Evolutionary conservation across 1,140 invertebrate genomes (phyloP).

Genomic region (Forficula auricularia): DNA sequence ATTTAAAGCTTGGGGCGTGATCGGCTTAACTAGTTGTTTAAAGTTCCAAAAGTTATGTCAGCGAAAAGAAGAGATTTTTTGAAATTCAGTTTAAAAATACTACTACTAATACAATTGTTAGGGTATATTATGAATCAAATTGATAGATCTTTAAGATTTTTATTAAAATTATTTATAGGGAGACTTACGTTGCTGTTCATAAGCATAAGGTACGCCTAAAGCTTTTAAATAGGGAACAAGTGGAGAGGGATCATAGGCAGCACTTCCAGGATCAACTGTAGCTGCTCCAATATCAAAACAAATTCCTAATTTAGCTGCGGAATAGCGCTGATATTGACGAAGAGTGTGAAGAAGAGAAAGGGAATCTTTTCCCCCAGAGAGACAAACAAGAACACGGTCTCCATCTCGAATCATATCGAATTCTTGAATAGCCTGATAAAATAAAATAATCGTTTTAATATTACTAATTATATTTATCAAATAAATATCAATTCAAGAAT

Average conservation of each 20-base stretch:
- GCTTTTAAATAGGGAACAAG: conserved; percentile 47
- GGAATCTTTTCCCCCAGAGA: conserved; percentile 69
- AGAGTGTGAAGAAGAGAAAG: conserved; percentile 65
- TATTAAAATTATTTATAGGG: no score
- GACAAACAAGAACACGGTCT: conserved; percentile 65
- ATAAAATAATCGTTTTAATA: no score
- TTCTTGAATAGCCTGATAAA: conserved; percentile 52
- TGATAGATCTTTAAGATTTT: no score
- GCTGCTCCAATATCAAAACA: conserved; percentile 58
- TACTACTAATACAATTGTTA: no score
- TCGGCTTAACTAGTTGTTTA: no score
- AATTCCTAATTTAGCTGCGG: conserved; percentile 44
- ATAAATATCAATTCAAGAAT: not conserved
- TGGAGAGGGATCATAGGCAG: conserved; percentile 43
- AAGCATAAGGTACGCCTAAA: conserved; percentile 50
- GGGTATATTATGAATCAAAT: no score
- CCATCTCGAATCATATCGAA: conserved; percentile 71
- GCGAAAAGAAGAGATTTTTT: no score
- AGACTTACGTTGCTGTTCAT: conserved; percentile 43
- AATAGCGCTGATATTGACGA: conserved; percentile 66
- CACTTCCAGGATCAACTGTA: conserved; percentile 47
- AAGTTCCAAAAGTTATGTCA: no score
- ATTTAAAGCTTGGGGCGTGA: no score
- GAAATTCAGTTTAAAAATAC: no score
- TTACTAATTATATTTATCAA: conserved; percentile 2